phyloP scores from a whole-genome alignment of 2,888 invertebrate genomes.

The Baccha elongata region DNA sequence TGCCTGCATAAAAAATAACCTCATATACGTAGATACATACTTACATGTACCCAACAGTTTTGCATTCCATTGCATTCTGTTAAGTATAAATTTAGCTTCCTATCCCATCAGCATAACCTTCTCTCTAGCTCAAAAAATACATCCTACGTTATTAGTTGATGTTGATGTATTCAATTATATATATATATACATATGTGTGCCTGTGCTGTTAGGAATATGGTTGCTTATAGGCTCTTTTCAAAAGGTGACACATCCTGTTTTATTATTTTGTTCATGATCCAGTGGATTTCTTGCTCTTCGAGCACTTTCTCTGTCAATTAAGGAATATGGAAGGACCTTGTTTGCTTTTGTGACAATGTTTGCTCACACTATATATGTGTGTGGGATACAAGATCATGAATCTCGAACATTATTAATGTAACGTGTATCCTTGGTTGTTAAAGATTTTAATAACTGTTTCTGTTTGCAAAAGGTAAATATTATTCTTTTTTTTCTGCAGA shows the following conservation, averaged over 20 bases:
- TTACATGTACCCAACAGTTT: not conserved
- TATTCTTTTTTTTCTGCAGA: conserved; percentile 10
- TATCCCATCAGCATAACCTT: conserved; percentile 37
- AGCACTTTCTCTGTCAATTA: conserved; percentile 58
- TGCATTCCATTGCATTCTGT: conserved; percentile 32
- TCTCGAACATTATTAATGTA: conserved; percentile 62
- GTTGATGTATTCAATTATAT: no score
- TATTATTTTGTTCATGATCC: conserved; percentile 61
- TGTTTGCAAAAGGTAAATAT: conserved; percentile 60
- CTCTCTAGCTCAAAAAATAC: conserved; percentile 20
- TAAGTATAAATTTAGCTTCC: conserved; percentile 34
- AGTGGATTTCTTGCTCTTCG: conserved; percentile 39
- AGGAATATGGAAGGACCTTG: conserved; percentile 11
- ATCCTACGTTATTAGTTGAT: conserved; percentile 7
- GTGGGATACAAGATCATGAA: conserved; percentile 43
- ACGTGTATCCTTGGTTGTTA: conserved; percentile 30
- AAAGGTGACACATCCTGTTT: conserved; percentile 52
- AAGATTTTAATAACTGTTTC: conserved; percentile 65
- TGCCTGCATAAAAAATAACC: conserved; percentile 51
- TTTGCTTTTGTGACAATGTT: conserved; percentile 22
- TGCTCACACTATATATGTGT: conserved; percentile 19
- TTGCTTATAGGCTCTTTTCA: conserved; percentile 8
- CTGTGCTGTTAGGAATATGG: not conserved
- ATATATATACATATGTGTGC: not conserved
- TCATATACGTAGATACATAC: not conserved